Conservation (phyloP, 2,797 vertebrate genomes). For the Pampus argenteus region DNA sequence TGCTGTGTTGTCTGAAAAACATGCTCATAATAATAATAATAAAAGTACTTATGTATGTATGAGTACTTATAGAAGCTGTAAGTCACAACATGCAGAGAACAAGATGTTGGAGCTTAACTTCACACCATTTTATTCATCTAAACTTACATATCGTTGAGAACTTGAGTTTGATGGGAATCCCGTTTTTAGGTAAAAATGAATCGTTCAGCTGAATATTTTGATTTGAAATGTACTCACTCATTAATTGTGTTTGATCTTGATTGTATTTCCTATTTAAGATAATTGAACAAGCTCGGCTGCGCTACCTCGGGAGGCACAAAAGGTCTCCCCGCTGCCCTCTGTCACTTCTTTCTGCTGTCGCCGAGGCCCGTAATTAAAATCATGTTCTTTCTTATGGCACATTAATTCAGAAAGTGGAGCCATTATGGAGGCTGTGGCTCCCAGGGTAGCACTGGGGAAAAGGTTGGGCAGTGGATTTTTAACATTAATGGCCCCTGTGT, state of each 20-base stretch:
- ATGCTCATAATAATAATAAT: background rate
- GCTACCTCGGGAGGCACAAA: conserved; percentile 48
- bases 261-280: conserved; percentile 23
- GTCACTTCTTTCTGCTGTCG: conserved; percentile 41
- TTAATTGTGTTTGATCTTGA: background rate
- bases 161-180: conserved; percentile 4
- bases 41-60: too few relatives aligned
- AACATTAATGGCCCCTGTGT: conserved; percentile 67
- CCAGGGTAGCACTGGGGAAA: conserved; percentile 61
- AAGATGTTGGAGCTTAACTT: too few relatives aligned
- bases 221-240: background rate
- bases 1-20: background rate
- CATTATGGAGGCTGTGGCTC: conserved; percentile 68
- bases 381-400: conserved; percentile 48
- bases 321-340: conserved; percentile 46
- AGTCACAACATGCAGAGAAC: background rate
- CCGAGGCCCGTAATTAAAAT: conserved; percentile 70
- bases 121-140: background rate
- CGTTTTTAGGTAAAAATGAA: background rate
- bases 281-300: conserved; percentile 37
- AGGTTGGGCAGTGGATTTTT: conserved; percentile 65
- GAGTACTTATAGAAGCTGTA: background rate
- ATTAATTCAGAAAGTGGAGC: conserved; percentile 70
- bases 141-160: background rate
- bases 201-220: too few relatives aligned